Conservation (phyloP, 1,140 invertebrate genomes). For the Hermatobates lingyangjiaoensis region DNA sequence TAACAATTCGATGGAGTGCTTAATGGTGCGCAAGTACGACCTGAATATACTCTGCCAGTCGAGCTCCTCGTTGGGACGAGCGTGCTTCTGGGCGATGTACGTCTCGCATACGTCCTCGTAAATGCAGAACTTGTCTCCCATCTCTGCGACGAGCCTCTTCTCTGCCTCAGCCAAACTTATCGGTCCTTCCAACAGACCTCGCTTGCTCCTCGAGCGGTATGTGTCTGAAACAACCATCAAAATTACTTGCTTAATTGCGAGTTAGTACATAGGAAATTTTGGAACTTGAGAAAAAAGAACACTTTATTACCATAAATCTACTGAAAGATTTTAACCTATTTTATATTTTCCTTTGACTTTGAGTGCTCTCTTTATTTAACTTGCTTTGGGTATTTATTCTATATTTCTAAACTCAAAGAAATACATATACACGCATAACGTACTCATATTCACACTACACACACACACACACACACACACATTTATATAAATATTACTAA, state of each 20-base stretch:
- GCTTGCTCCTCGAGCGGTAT: neutral
- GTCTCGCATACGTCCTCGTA: conserved; percentile 46
- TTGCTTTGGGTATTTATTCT: too few relatives aligned
- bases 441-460: too few relatives aligned
- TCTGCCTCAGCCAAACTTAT: conserved; percentile 43
- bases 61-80: neutral
- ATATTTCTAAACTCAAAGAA: too few relatives aligned
- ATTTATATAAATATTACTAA: too few relatives aligned
- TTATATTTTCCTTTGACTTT: too few relatives aligned
- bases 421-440: too few relatives aligned
- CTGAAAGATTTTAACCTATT: too few relatives aligned
- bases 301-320: too few relatives aligned
- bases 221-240: conserved; percentile 10
- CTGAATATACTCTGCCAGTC: conserved; percentile 42
- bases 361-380: too few relatives aligned
- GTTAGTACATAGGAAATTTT: neutral
- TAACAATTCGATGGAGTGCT: too few relatives aligned
- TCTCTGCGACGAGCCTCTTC: conserved; percentile 42
- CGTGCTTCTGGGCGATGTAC: conserved; percentile 29
- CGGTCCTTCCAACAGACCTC: conserved; percentile 28
- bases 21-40: too few relatives aligned
- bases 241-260: neutral
- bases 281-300: neutral
- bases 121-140: conserved; percentile 46
- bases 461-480: too few relatives aligned